phyloP scores from a whole-genome alignment of 2,888 invertebrate genomes.

The Rotaria socialis region DNA sequence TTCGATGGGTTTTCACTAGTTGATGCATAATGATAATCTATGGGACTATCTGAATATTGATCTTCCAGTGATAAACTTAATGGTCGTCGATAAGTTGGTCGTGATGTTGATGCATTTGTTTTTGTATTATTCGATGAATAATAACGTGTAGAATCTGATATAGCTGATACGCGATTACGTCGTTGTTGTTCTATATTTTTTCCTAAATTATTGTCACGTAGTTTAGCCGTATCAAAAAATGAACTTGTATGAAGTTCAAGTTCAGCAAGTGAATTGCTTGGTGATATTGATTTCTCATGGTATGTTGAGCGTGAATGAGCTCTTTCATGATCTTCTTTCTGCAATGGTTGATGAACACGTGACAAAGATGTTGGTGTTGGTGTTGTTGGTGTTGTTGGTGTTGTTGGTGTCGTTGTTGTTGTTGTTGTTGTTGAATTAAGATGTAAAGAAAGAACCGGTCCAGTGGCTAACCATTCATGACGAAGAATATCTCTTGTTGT shows the following conservation, averaged over 20 bases:
- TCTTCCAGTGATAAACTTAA: constrained; percentile 7
- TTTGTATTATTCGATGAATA: not conserved
- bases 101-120: not conserved
- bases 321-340: not conserved
- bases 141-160: not conserved
- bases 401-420: not conserved
- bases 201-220: not conserved
- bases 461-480: not conserved
- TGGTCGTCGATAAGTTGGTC: not conserved
- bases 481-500: constrained; percentile 22
- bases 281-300: not conserved
- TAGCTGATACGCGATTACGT: not conserved
- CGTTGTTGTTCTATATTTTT: not conserved
- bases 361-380: not conserved
- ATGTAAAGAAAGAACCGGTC: not conserved
- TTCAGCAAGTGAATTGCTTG: constrained; percentile 1
- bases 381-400: not conserved
- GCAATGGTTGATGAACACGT: not conserved
- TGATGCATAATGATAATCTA: not conserved
- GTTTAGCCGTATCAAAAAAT: not conserved
- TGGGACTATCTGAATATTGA: not conserved
- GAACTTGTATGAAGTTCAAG: constrained; percentile 22
- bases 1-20: not conserved
- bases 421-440: not conserved
- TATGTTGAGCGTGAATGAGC: not conserved